Percentiles rank a stretch among this genome's conserved stretches.
phyloP scores from a whole-genome alignment of 2,888 invertebrate species.

The Bedellia somnulentella region DNA sequence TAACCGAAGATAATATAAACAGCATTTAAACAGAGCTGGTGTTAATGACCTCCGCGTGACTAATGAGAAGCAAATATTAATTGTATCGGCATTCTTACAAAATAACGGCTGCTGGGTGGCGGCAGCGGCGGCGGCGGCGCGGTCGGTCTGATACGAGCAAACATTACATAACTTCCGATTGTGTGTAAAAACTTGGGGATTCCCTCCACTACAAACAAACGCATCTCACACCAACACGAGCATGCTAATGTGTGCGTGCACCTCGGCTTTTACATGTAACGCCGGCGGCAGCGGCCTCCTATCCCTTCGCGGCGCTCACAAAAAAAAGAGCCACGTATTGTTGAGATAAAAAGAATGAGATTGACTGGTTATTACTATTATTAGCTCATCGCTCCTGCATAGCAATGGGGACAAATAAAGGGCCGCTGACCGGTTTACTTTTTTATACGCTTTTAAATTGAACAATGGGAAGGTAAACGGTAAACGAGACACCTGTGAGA shows the following conservation, averaged over 20 bases:
- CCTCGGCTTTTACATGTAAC: conserved; percentile 61
- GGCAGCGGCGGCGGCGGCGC: conserved; percentile 40
- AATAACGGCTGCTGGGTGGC: conserved; percentile 34
- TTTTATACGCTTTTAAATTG: conserved; percentile 44
- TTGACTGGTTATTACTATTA: conserved; percentile 56
- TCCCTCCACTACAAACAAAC: conserved; percentile 55
- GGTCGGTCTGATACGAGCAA: conserved; percentile 54
- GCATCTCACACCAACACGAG: conserved; percentile 39
- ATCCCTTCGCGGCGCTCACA: conserved; percentile 54
- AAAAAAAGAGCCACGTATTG: conserved; percentile 51
- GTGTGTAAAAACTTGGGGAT: conserved; percentile 62
- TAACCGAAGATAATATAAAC: conserved; percentile 14
- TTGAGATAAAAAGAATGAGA: conserved; percentile 53
- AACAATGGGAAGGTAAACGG: conserved; percentile 53
- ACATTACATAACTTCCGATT: conserved; percentile 62
- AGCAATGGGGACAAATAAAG: conserved; percentile 34
- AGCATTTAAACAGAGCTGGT: conserved; percentile 30
- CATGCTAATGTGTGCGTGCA: conserved; percentile 42
- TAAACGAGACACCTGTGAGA: conserved; percentile 45
- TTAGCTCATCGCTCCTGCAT: conserved; percentile 48
- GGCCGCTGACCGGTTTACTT: conserved; percentile 53
- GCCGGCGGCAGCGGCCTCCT: conserved; percentile 55
- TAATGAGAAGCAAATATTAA: conserved; percentile 44
- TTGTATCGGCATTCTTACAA: conserved; percentile 54
- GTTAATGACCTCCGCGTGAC: conserved; percentile 52